Base-by-base conservation (phyloP, 1,140 invertebrate species). In the Pachypeltis micranthus region DNA sequence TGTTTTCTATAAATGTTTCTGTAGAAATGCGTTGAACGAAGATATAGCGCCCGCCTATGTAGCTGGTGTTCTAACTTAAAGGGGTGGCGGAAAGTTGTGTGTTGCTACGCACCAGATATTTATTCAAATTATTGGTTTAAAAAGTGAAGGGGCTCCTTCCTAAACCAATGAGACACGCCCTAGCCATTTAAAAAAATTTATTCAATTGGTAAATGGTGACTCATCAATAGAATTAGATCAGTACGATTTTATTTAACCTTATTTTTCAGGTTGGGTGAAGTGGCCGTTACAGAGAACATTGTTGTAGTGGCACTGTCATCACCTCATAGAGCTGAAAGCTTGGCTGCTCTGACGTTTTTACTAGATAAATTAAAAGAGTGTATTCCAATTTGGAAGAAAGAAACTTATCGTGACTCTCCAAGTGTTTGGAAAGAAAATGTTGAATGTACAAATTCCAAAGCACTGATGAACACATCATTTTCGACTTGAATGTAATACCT, bases 311-410 rank as follows among this genome's bases (percentile, higher is more conserved):
- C 89, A 0, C 79, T 93, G 44, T 91, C 91, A 44, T 93, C 93
- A 12, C 82, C 87, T 0, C 95, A 97, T 73, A 78, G 95, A 59
- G 75, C 80, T 64, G 89, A 90, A 62, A 86, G 91, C 2, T 74
- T 97, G 2, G 81, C 86, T 70, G 91, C 92, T 34, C 85, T 93
- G 0, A 79, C 87, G 54, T 88, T 79, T 78, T 86, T 87, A 63
- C 93, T 98, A 63, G 85, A 97, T 70, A 78, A 79, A 64, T 74
- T 98, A 0, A 98, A 98, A 78, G 79, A 84, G 44, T 80, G 77
- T 16, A 92, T 96, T 56, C 93, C 94, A 1, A 93, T 98, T 63
- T 98, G 94, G 93, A 98, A 98, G 75, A 96, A 95, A 75, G 93
- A 96, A 80, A 76, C 90, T 19, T 96, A 96, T 76, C 80, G 79